Evolutionary conservation across 2,113 vertebrate species (phyloP).

Genomic region (Oxygymnocypris stewartii): DNA sequence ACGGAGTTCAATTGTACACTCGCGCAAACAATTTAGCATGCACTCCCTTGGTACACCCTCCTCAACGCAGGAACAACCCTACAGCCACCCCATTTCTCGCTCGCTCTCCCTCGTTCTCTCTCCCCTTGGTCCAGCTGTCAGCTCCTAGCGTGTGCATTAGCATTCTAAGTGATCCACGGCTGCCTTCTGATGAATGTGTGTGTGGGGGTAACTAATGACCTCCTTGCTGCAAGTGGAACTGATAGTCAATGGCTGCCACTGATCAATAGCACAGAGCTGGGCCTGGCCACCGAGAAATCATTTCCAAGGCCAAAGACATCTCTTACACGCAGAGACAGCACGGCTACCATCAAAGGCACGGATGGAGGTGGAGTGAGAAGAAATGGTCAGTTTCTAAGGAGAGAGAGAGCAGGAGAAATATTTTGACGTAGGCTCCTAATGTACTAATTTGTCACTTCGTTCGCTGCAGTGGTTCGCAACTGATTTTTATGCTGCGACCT

Average conservation of each 20-base stretch:
- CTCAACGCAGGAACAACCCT: conserved; percentile 75
- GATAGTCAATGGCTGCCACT: conserved; percentile 72
- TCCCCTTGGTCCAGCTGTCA: conserved; percentile 81
- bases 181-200: conserved; percentile 82
- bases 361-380: neutral
- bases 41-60: conserved; percentile 55
- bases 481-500: neutral
- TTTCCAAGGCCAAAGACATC: conserved; percentile 53
- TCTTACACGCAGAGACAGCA: conserved; percentile 41
- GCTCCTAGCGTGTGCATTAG: conserved; percentile 86
- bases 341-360: conserved; percentile 17
- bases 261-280: conserved; percentile 67
- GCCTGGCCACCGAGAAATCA: conserved; percentile 56
- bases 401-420: neutral
- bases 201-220: conserved; percentile 83
- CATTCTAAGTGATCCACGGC: conserved; percentile 89
- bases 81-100: conserved; percentile 74
- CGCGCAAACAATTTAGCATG: conserved; percentile 51
- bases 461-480: neutral
- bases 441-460: neutral
- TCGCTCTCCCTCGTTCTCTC: conserved; percentile 60
- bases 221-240: conserved; percentile 80
- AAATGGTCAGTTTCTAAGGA: conserved; percentile 20
- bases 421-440: conserved; percentile 2
- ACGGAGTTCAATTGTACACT: conserved; percentile 55